Evolutionary conservation across 2,888 invertebrate species (phyloP).

Genomic region (Limnephilus lunatus): DNA sequence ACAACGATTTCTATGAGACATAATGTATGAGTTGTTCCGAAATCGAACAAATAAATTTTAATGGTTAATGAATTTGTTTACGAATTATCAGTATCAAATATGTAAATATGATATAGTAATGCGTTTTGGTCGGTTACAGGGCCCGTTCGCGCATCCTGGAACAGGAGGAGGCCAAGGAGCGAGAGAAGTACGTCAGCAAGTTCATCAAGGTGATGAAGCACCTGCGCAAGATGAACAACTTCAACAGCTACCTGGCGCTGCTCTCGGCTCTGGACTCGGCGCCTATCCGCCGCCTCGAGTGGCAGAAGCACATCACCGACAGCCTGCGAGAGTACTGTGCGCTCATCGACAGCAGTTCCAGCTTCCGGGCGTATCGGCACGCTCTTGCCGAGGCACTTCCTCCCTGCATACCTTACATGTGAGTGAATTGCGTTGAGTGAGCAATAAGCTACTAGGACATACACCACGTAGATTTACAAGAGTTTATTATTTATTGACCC

Average conservation of each 20-base stretch:
- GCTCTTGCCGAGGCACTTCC: constrained; percentile 96
- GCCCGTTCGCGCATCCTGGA: constrained; percentile 95
- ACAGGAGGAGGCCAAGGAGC: constrained; percentile 92
- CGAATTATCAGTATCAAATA: too few relatives aligned
- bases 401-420: constrained; percentile 99
- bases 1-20: too few relatives aligned
- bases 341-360: constrained; percentile 98
- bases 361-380: constrained; percentile 97
- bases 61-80: not conserved
- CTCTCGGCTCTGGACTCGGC: constrained; percentile 98
- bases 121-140: constrained; percentile 70
- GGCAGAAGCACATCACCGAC: constrained; percentile 94
- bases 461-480: too few relatives aligned
- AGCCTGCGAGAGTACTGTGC: constrained; percentile 96
- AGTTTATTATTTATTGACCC: too few relatives aligned
- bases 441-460: not conserved
- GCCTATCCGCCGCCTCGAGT: constrained; percentile 93
- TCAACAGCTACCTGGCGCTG: constrained; percentile 98
- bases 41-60: too few relatives aligned
- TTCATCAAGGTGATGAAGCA: constrained; percentile 99
- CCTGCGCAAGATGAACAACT: constrained; percentile 97
- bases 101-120: too few relatives aligned
- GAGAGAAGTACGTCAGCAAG: constrained; percentile 95
- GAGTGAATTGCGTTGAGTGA: constrained; percentile 75
- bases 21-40: too few relatives aligned